Conservation (phyloP, 2,113 vertebrate genomes). For the Synodontis membranacea region DNA sequence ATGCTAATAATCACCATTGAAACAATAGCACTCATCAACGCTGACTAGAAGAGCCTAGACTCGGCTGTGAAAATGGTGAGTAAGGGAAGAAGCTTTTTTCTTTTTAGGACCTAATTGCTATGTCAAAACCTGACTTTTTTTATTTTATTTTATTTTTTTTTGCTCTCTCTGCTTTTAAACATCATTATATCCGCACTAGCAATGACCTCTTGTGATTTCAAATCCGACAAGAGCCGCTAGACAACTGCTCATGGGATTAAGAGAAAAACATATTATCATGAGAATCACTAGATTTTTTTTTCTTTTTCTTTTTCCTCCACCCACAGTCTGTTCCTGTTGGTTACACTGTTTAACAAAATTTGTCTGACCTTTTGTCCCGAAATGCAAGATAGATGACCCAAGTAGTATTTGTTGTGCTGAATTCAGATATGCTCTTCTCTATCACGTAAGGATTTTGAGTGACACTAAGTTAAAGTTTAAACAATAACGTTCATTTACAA, state of each 20-base stretch:
- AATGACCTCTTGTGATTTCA: neutral
- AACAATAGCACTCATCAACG: neutral
- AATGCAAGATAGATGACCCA: no score
- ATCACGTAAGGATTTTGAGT: no score
- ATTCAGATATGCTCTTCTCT: no score
- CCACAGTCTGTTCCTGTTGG: neutral
- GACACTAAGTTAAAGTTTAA: no score
- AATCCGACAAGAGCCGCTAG: neutral
- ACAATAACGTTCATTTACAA: no score
- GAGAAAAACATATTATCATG: neutral
- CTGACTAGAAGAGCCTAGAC: neutral
- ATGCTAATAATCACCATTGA: neutral
- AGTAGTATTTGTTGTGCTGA: no score
- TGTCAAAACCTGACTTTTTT: neutral
- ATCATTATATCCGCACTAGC: neutral
- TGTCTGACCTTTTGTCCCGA: no score
- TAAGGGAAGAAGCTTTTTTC: neutral
- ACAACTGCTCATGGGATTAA: neutral
- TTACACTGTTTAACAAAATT: neutral
- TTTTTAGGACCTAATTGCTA: neutral
- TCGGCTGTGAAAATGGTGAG: neutral
- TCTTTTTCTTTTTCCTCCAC: neutral
- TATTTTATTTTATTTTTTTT: neutral
- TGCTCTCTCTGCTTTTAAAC: neutral
- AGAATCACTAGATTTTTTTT: neutral